Conservation (phyloP, 1,140 invertebrate genomes). For the Drosophila baimaii region DNA sequence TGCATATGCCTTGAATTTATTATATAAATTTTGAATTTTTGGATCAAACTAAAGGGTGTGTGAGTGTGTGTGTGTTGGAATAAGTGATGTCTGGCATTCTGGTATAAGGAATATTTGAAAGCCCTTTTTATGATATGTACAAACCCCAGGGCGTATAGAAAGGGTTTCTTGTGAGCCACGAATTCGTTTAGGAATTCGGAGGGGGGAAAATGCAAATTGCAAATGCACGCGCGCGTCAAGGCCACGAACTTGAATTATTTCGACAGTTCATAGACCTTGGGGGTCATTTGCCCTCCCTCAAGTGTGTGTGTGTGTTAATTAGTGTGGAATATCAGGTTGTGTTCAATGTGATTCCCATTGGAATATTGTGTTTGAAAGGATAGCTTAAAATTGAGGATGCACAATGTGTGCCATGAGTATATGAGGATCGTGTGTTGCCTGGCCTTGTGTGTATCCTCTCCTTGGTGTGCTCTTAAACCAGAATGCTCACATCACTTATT, state of each 20-base stretch:
- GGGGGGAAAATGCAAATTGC: slow-evolving; percentile 4
- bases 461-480: slow-evolving; percentile 6
- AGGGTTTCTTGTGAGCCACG: not conserved
- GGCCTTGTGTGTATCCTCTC: not conserved
- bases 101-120: slow-evolving; percentile 6
- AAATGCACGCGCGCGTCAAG: slow-evolving; percentile 1
- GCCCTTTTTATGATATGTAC: too few relatives aligned
- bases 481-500: slow-evolving; percentile 13
- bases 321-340: too few relatives aligned
- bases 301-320: not conserved
- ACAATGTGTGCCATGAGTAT: not conserved
- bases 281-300: not conserved
- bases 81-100: slow-evolving; percentile 3
- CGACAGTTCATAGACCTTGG: not conserved
- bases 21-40: not conserved
- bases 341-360: not conserved
- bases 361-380: not conserved
- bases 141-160: too few relatives aligned
- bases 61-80: not conserved
- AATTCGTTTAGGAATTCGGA: not conserved
- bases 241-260: not conserved
- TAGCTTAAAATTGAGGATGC: not conserved
- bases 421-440: not conserved
- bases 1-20: slow-evolving; percentile 5
- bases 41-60: not conserved